Percentiles rank a stretch among this genome's conserved stretches.
These are phyloP conservation scores for Styela plicata DNA, from an alignment of 23 tunicate species.

Conservation along the genomic window DNA sequence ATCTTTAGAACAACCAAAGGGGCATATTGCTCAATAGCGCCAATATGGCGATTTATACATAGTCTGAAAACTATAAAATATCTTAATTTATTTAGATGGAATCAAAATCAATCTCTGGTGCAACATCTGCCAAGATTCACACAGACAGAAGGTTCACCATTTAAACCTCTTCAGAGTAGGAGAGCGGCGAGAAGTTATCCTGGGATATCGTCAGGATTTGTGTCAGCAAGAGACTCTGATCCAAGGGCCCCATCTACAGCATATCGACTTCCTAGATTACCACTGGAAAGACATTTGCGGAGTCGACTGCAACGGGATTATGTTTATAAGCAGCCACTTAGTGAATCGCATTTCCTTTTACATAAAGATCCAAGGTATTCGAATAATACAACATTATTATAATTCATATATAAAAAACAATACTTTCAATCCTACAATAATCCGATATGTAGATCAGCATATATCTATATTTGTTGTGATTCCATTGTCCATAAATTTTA, in stretches of 20 bases:
- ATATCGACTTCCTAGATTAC: constrained; percentile 62
- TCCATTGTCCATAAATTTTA: too few relatives aligned
- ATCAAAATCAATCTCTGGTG: constrained; percentile 48
- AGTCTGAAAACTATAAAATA: too few relatives aligned
- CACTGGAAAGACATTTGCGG: not conserved
- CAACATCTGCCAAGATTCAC: constrained; percentile 68
- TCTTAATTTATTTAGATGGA: constrained; percentile 51
- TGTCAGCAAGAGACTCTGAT: constrained; percentile 14
- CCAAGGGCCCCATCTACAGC: constrained; percentile 51
- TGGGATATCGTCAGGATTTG: constrained; percentile 11
- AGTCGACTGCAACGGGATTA: constrained; percentile 42
- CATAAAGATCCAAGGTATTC: constrained; percentile 74
- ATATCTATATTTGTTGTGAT: too few relatives aligned
- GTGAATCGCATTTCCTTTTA: constrained; percentile 75
- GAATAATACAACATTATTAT: not conserved
- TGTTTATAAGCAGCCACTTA: constrained; percentile 68
- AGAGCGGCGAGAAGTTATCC: constrained; percentile 36
- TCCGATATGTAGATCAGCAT: too few relatives aligned
- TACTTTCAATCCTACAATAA: too few relatives aligned
- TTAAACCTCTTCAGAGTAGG: constrained; percentile 26
- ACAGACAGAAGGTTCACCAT: constrained; percentile 77
- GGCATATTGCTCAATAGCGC: too few relatives aligned
- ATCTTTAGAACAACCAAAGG: too few relatives aligned
- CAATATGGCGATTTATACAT: too few relatives aligned
- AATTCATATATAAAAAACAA: too few relatives aligned